phyloP scores from a whole-genome alignment of 2,113 vertebrate species.

The Mirza zaza region DNA sequence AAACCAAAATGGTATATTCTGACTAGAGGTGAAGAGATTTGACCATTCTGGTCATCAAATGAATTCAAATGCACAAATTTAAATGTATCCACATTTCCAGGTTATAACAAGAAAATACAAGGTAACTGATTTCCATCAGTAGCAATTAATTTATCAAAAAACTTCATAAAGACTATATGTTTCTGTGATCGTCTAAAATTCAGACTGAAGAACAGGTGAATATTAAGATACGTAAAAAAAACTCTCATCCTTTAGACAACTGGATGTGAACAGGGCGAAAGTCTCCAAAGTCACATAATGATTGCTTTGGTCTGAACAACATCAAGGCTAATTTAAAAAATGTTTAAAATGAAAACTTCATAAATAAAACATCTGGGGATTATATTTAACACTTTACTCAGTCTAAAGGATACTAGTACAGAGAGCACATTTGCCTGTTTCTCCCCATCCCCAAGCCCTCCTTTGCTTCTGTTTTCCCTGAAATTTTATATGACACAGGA shows the following conservation, averaged over 20 bases:
- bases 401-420: slow-evolving; percentile 84
- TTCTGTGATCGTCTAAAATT: slow-evolving; percentile 56
- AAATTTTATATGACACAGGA: slow-evolving; percentile 80
- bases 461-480: slow-evolving; percentile 72
- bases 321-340: slow-evolving; percentile 79
- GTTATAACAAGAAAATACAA: slow-evolving; percentile 42
- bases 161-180: background rate
- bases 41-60: slow-evolving; percentile 52
- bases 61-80: slow-evolving; percentile 58
- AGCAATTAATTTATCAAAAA: slow-evolving; percentile 35
- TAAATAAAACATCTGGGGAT: slow-evolving; percentile 85
- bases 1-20: slow-evolving; percentile 74
- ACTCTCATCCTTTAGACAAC: slow-evolving; percentile 6
- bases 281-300: slow-evolving; percentile 59
- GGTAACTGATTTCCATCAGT: slow-evolving; percentile 45
- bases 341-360: slow-evolving; percentile 85
- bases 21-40: slow-evolving; percentile 60
- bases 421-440: slow-evolving; percentile 77
- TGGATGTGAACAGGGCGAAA: background rate
- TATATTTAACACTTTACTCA: slow-evolving; percentile 82
- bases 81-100: slow-evolving; percentile 41
- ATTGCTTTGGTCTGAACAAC: slow-evolving; percentile 74
- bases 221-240: slow-evolving; percentile 19
- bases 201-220: slow-evolving; percentile 38
- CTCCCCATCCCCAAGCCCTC: slow-evolving; percentile 64